Conservation (phyloP, 2,113 vertebrate genomes). For the Pteruthius melanotis region DNA sequence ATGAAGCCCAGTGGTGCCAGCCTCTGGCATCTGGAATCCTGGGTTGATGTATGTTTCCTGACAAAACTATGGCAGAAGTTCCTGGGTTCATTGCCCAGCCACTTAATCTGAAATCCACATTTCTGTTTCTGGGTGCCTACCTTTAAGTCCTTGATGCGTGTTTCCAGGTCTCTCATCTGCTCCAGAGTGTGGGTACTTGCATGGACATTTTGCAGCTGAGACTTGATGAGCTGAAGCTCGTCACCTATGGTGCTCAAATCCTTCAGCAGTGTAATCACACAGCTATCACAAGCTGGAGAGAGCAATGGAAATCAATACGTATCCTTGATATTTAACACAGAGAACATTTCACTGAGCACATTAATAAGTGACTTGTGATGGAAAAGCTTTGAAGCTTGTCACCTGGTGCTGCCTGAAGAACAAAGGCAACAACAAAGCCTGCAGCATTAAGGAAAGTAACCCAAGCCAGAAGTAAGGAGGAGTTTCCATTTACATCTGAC, state of each 20-base stretch:
- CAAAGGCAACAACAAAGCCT: background rate
- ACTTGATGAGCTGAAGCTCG: conserved; percentile 78
- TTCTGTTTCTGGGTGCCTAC: conserved; percentile 63
- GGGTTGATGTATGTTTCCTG: background rate
- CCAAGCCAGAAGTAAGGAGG: background rate
- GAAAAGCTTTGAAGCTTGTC: background rate
- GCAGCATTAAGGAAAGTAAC: background rate
- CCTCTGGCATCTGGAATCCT: background rate
- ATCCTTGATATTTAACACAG: background rate
- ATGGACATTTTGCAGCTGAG: conserved; percentile 75
- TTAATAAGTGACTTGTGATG: background rate
- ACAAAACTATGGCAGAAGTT: background rate
- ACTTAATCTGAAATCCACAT: background rate
- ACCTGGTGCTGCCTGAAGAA: background rate
- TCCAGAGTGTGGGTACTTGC: conserved; percentile 66
- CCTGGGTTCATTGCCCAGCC: background rate
- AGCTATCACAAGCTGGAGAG: conserved; percentile 87
- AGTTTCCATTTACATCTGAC: background rate
- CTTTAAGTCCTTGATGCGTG: conserved; percentile 78
- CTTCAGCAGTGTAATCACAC: conserved; percentile 82
- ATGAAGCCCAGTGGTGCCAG: background rate
- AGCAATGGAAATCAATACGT: background rate
- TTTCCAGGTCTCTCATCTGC: conserved; percentile 80
- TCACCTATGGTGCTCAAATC: conserved; percentile 81
- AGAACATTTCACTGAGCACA: background rate